Evolutionary conservation across 2,113 vertebrate species (phyloP).

Genomic region (Ctenomys sociabilis): DNA sequence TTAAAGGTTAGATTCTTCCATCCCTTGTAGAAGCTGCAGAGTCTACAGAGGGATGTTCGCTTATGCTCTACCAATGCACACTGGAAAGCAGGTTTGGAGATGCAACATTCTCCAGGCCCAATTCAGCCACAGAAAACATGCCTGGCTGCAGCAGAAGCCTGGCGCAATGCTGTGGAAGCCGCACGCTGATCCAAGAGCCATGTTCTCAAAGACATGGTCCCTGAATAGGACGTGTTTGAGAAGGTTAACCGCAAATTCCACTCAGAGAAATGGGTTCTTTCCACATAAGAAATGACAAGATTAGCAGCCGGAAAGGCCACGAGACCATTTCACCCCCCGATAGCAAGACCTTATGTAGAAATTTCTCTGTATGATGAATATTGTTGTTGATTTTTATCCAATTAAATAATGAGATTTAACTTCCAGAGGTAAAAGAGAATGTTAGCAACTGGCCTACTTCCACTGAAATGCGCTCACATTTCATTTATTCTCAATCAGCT

Average conservation of each 20-base stretch:
- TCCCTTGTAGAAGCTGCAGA: constrained; percentile 80
- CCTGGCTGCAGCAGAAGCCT: constrained; percentile 87
- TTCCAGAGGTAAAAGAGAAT: constrained; percentile 75
- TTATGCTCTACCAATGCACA: constrained; percentile 82
- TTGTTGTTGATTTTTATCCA: constrained; percentile 77
- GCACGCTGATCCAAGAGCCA: constrained; percentile 76
- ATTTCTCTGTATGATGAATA: constrained; percentile 48
- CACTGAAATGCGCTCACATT: constrained; percentile 87
- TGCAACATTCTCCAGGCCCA: constrained; percentile 89
- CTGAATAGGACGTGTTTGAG: constrained; percentile 49
- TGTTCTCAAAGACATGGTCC: constrained; percentile 73
- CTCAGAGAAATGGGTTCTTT: constrained; percentile 40
- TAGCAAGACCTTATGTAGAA: constrained; percentile 33
- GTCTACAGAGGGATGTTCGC: constrained; percentile 78
- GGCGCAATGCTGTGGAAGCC: constrained; percentile 86
- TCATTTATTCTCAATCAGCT: constrained; percentile 83
- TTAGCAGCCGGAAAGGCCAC: constrained; percentile 22
- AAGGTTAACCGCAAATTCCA: constrained; percentile 41
- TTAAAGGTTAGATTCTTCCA: constrained; percentile 77
- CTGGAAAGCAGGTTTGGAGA: constrained; percentile 86
- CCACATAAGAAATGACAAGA: constrained; percentile 50
- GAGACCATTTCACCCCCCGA: background rate
- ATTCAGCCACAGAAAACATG: constrained; percentile 87
- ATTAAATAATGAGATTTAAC: constrained; percentile 80
- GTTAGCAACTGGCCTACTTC: constrained; percentile 87